These are phyloP conservation scores for Cheilosia vulpina DNA, from an alignment of 2,888 invertebrate species.

Conservation along the genomic window DNA sequence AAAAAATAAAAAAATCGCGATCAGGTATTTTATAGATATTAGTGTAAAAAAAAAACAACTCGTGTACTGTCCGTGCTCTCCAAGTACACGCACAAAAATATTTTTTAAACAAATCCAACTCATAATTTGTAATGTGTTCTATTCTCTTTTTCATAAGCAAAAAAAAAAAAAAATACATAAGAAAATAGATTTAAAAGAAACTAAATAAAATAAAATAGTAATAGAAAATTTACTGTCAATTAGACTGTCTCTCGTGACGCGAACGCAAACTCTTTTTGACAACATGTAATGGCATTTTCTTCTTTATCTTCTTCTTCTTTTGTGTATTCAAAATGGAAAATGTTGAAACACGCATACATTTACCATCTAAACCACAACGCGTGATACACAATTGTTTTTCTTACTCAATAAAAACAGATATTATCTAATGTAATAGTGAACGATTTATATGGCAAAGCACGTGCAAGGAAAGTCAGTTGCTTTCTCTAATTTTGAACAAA, in stretches of 20 bases:
- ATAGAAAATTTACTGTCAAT: conserved; percentile 62
- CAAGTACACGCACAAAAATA: conserved; percentile 13
- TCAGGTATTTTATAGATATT: conserved; percentile 65
- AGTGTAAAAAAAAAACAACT: conserved; percentile 20
- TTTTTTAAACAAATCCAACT: conserved; percentile 21
- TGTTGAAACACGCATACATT: neutral
- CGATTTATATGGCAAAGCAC: conserved; percentile 6
- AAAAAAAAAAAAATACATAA: neutral
- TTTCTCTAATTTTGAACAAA: conserved; percentile 54
- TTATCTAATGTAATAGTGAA: conserved; percentile 23
- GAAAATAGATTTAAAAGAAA: conserved; percentile 15
- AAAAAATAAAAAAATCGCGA: conserved; percentile 18
- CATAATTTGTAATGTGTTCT: conserved; percentile 39
- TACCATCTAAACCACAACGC: conserved; percentile 56
- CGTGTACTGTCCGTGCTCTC: conserved; percentile 28
- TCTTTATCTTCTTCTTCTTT: conserved; percentile 32
- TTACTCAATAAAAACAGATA: conserved; percentile 50
- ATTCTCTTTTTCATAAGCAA: conserved; percentile 35
- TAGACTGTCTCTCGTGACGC: conserved; percentile 45
- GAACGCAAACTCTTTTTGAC: conserved; percentile 57
- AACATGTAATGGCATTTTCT: conserved; percentile 44
- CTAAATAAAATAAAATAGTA: conserved; percentile 29
- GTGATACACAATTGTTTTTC: conserved; percentile 59
- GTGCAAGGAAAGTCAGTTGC: conserved; percentile 41
- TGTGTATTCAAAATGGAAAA: conserved; percentile 43